Conservation (phyloP, 2,797 vertebrate genomes). For the Tarsius wallacei region DNA sequence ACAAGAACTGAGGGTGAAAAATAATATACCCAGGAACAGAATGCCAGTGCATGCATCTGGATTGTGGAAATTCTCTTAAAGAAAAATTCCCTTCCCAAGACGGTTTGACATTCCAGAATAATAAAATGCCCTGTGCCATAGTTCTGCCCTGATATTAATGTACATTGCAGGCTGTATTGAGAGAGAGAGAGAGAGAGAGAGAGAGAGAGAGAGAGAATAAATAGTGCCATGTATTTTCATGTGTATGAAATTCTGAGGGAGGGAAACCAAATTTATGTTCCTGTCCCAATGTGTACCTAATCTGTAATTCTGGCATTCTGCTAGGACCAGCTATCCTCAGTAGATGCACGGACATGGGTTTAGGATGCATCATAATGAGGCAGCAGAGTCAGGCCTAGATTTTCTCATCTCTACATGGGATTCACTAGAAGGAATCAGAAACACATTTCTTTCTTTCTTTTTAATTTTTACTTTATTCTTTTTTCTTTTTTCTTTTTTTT, state of each 20-base stretch:
- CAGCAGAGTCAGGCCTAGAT: neutral
- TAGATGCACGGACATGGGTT: neutral
- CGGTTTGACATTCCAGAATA: conserved; percentile 1
- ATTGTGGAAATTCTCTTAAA: neutral
- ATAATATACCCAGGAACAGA: conserved; percentile 46
- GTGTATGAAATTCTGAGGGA: neutral
- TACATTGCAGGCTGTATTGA: neutral
- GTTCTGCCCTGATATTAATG: neutral
- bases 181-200: neutral
- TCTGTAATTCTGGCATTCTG: neutral
- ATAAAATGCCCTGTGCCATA: neutral
- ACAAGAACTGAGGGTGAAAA: conserved; percentile 66
- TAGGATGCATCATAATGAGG: neutral
- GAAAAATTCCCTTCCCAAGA: conserved; percentile 55
- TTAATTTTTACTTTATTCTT: too few relatives aligned
- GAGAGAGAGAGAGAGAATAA: neutral
- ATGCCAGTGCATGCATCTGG: neutral
- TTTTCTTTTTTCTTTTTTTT: neutral
- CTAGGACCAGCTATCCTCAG: neutral
- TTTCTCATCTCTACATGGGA: neutral
- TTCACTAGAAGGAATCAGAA: neutral
- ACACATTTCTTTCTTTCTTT: neutral
- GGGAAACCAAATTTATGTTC: neutral
- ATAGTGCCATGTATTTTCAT: neutral
- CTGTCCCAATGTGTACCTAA: neutral